These are phyloP conservation scores for Popillia japonica DNA, from an alignment of 1,140 invertebrate species.

Conservation along the genomic window DNA sequence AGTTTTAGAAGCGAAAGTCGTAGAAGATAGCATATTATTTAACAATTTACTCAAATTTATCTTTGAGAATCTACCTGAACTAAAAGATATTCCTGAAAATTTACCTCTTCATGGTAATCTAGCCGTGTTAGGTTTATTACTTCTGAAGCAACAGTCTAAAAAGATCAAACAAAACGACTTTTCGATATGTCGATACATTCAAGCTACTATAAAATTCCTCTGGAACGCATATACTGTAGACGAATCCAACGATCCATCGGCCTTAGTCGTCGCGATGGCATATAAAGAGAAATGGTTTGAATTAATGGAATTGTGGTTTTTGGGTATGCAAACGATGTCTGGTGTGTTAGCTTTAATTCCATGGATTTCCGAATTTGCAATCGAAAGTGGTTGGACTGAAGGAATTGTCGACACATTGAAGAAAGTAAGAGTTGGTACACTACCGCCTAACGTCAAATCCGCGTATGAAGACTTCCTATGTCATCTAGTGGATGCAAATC, in stretches of 20 bases:
- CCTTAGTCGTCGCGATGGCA: slow-evolving; percentile 81
- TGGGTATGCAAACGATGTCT: slow-evolving; percentile 92
- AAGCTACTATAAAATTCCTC: slow-evolving; percentile 85
- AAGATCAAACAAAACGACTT: slow-evolving; percentile 86
- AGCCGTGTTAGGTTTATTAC: slow-evolving; percentile 80
- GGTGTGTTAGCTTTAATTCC: slow-evolving; percentile 80
- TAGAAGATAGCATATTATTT: slow-evolving; percentile 79
- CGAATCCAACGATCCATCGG: slow-evolving; percentile 82
- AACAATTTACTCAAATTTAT: slow-evolving; percentile 84
- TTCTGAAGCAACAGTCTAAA: slow-evolving; percentile 84
- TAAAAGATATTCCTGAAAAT: slow-evolving; percentile 84
- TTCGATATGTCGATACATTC: slow-evolving; percentile 86
- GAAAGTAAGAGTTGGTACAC: slow-evolving; percentile 81
- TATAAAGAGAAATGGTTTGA: slow-evolving; percentile 91
- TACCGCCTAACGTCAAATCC: slow-evolving; percentile 84
- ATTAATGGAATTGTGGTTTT: slow-evolving; percentile 89
- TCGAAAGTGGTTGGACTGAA: slow-evolving; percentile 91
- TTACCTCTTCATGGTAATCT: slow-evolving; percentile 85
- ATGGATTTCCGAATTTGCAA: slow-evolving; percentile 89
- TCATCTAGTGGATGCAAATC: slow-evolving; percentile 82
- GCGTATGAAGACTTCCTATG: slow-evolving; percentile 91
- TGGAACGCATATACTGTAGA: slow-evolving; percentile 93
- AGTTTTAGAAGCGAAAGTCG: slow-evolving; percentile 83
- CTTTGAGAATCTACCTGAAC: slow-evolving; percentile 84
- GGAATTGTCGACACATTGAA: slow-evolving; percentile 82